phyloP scores from a whole-genome alignment of 2,888 invertebrate genomes.

The Deladenus siricidicola region DNA sequence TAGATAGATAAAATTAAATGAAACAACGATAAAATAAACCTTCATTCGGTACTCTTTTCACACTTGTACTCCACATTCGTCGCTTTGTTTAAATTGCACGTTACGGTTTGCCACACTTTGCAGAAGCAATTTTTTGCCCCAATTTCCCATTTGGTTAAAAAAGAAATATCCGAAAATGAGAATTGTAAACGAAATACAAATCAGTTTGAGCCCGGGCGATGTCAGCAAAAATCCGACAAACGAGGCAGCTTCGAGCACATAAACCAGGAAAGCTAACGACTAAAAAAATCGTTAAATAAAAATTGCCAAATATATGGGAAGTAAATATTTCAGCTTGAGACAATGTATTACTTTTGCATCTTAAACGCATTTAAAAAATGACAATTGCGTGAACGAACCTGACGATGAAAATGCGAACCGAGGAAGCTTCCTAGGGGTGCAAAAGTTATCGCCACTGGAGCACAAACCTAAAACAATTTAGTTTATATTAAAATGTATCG shows the following conservation, averaged over 20 bases:
- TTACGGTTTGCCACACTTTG: too few species aligned
- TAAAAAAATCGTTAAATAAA: too few species aligned
- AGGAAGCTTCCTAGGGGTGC: slow-evolving; percentile 44
- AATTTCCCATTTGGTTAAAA: slow-evolving; percentile 10
- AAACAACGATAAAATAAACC: too few species aligned
- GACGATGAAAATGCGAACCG: slow-evolving; percentile 47
- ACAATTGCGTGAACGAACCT: slow-evolving; percentile 18
- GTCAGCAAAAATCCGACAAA: slow-evolving; percentile 38
- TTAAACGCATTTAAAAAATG: not conserved
- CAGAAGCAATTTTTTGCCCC: slow-evolving; percentile 11
- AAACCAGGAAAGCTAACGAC: slow-evolving; percentile 39
- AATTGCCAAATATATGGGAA: too few species aligned
- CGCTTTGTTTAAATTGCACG: too few species aligned
- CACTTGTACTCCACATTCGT: too few species aligned
- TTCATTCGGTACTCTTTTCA: too few species aligned
- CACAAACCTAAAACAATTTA: slow-evolving; percentile 20
- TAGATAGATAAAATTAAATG: not conserved
- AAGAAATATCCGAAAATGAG: slow-evolving; percentile 15
- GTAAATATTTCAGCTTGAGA: too few species aligned
- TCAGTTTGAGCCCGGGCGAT: slow-evolving; percentile 33
- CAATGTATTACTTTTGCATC: too few species aligned
- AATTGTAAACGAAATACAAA: slow-evolving; percentile 18
- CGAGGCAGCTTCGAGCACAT: slow-evolving; percentile 33
- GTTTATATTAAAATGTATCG: too few species aligned
- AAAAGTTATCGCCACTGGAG: slow-evolving; percentile 38